Percentiles rank a stretch among this genome's conserved stretches.
Evolutionary conservation across 2,797 vertebrate genomes (phyloP).

Genomic region (Poeciliopsis gracilis): DNA sequence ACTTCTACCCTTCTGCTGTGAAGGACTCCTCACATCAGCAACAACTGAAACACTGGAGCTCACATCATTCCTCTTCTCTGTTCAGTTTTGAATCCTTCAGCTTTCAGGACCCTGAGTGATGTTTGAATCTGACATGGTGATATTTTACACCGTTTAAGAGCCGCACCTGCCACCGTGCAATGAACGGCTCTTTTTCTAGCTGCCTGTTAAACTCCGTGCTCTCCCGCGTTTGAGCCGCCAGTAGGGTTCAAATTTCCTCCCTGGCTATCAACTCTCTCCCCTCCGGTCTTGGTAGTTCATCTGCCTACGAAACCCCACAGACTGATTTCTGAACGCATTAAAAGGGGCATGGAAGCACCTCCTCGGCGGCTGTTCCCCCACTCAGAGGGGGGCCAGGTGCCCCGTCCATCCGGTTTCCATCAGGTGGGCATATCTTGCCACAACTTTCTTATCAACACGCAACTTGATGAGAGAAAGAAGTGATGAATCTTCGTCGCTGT

Average conservation of each 20-base stretch:
- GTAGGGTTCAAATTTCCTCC: constrained; percentile 24
- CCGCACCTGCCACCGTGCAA: not conserved
- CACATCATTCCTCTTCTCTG: not conserved
- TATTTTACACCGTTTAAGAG: not conserved
- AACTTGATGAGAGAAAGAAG: constrained; percentile 54
- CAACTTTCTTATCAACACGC: constrained; percentile 44
- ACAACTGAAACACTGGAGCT: not conserved
- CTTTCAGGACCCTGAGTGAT: not conserved
- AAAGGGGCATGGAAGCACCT: constrained; percentile 45
- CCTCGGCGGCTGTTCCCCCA: constrained; percentile 28
- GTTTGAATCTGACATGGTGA: not conserved
- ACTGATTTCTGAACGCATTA: constrained; percentile 33
- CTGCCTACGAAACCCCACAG: constrained; percentile 3
- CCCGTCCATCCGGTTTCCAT: constrained; percentile 40
- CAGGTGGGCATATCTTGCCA: constrained; percentile 67
- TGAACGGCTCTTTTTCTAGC: constrained; percentile 3
- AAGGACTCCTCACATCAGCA: not conserved
- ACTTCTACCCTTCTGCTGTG: not conserved
- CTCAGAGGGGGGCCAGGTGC: constrained; percentile 55
- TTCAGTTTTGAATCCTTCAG: not conserved
- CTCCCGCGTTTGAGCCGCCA: constrained; percentile 31
- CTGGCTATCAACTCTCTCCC: constrained; percentile 37
- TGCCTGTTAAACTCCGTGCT: constrained; percentile 1
- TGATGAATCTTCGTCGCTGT: constrained; percentile 69
- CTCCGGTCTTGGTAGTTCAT: constrained; percentile 28